Evolutionary conservation across 2,113 vertebrate genomes (phyloP).

Genomic region (Serilophus lunatus): DNA sequence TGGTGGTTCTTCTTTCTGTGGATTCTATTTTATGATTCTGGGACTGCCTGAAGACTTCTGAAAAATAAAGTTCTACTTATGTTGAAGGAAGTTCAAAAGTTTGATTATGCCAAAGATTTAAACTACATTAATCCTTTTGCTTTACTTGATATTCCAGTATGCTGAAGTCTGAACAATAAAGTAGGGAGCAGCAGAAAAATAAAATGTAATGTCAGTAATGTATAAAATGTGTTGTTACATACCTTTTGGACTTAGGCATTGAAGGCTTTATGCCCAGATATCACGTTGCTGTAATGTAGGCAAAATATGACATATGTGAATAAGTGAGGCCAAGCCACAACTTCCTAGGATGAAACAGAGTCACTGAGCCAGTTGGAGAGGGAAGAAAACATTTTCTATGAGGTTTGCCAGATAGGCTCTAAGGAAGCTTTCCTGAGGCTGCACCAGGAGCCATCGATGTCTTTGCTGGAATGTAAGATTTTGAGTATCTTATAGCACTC

Average conservation of each 20-base stretch:
- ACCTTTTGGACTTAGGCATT: neutral
- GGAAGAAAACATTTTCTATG: neutral
- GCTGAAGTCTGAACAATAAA: neutral
- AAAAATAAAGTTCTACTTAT: neutral
- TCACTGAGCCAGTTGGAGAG: slow-evolving; percentile 33
- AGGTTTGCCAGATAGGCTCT: neutral
- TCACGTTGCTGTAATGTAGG: neutral
- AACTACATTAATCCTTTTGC: neutral
- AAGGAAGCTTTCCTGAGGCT: neutral
- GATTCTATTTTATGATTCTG: neutral
- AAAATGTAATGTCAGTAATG: neutral
- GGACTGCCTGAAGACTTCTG: neutral
- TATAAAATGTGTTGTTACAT: accelerated
- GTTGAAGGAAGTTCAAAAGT: neutral
- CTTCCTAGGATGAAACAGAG: neutral
- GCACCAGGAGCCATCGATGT: neutral
- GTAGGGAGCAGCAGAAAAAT: neutral
- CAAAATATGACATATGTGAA: slow-evolving; percentile 6
- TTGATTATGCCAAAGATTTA: neutral
- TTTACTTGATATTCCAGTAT: neutral
- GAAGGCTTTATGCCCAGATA: neutral
- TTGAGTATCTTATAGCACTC: neutral
- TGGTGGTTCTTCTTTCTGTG: neutral
- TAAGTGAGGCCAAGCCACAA: neutral
- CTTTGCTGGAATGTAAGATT: neutral